These are phyloP conservation scores for Holotrichia oblita DNA, from an alignment of 1,140 invertebrate genomes.

Conservation along the genomic window DNA sequence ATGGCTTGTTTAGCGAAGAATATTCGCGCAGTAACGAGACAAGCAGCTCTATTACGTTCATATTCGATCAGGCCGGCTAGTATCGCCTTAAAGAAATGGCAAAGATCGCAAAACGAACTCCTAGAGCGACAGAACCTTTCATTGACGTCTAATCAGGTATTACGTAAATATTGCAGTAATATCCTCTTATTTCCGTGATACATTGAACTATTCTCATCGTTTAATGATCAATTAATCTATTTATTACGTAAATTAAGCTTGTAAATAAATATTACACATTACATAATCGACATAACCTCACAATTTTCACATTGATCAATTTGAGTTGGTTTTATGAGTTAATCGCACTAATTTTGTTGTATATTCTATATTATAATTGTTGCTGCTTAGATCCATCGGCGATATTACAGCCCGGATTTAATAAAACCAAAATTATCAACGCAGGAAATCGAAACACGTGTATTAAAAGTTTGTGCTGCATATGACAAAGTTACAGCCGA, in stretches of 20 bases:
- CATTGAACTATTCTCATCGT: neutral
- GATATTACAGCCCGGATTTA: constrained; percentile 57
- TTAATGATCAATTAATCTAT: neutral
- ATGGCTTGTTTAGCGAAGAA: constrained; percentile 47
- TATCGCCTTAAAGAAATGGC: constrained; percentile 40
- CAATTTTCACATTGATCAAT: no score
- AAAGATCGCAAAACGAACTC: constrained; percentile 30
- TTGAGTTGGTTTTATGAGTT: no score
- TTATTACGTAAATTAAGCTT: neutral
- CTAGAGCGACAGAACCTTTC: neutral
- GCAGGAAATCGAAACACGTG: constrained; percentile 74
- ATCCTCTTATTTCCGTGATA: neutral
- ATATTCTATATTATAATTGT: no score
- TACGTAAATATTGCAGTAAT: constrained; percentile 11
- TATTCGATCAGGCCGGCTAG: constrained; percentile 43
- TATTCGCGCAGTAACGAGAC: constrained; percentile 40
- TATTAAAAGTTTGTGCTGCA: constrained; percentile 78
- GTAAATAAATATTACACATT: constrained; percentile 8
- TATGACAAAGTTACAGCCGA: constrained; percentile 82
- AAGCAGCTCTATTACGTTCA: constrained; percentile 41
- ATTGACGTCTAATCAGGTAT: constrained; percentile 40
- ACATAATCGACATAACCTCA: constrained; percentile 40
- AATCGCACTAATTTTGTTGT: no score
- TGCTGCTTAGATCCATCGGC: no score
- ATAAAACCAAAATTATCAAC: constrained; percentile 59